Evolutionary conservation across 2,888 invertebrate species (phyloP).

Genomic region (Portevinia maculata): DNA sequence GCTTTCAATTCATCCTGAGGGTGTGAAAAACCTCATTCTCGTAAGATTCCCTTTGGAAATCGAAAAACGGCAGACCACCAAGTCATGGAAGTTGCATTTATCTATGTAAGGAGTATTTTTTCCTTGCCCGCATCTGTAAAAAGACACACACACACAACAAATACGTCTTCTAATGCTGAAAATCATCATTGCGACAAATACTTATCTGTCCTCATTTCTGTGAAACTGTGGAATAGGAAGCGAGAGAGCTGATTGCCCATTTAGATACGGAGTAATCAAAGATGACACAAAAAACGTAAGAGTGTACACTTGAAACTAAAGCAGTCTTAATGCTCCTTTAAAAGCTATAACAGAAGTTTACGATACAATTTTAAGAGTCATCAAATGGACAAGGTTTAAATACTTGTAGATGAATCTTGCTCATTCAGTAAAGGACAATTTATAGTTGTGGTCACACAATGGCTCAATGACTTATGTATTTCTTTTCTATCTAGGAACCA

Average conservation of each 20-base stretch:
- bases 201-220: conserved; percentile 67
- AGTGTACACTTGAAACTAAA: conserved; percentile 69
- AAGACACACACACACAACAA: conserved; percentile 17
- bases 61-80: conserved; percentile 14
- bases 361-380: conserved; percentile 65
- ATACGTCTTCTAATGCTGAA: conserved; percentile 64
- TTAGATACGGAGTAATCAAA: conserved; percentile 73
- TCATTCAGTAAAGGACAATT: conserved; percentile 32
- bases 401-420: conserved; percentile 51
- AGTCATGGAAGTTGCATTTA: conserved; percentile 15
- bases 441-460: conserved; percentile 16
- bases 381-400: conserved; percentile 64
- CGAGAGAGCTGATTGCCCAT: conserved; percentile 60
- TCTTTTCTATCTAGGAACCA: neutral
- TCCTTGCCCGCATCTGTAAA: conserved; percentile 57
- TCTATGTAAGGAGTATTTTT: conserved; percentile 42
- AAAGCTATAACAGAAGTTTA: conserved; percentile 68
- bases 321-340: conserved; percentile 66
- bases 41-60: conserved; percentile 43
- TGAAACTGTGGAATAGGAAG: neutral
- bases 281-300: conserved; percentile 55
- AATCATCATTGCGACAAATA: conserved; percentile 72
- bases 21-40: conserved; percentile 44
- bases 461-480: conserved; percentile 14
- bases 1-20: conserved; percentile 43